Evolutionary conservation across 1,140 invertebrate species (phyloP), one percentile per base, ranked within the genome.

Genomic region (Oreohelix idahoensis): DNA sequence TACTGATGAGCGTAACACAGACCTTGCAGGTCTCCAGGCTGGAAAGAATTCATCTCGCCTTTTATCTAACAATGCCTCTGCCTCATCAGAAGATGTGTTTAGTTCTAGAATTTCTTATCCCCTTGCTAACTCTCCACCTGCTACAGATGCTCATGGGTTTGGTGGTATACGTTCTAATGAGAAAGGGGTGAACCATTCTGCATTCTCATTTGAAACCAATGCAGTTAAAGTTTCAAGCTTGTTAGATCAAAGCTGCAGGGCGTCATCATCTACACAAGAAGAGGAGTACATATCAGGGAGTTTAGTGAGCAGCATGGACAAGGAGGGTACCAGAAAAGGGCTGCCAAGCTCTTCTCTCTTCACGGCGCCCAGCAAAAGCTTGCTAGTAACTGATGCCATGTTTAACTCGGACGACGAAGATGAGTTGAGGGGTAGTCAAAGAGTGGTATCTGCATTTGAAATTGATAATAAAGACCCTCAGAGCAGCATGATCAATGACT

Each of bases 401-500:
- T 82, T 74, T 49, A 74, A 73, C 71, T 74, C 80, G 1, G 53
- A 58, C 53, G 53, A 58, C 10, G 53, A 58, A 5, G 63, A 69
- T 70, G 63, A 79, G 29, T 17, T 58, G 17, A 66, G 36, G 15
- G n/a, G 35, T 23, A 39, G 35, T 8, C 8, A 23, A 35, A 45
- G 45, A 76, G 4, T 45, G 15, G 45, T 76, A 11, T 76, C 79
- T 20, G 11, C 79, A 35, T 82, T 82, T 63, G 38, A 82, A 36
- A 75, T 82, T 39, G 80, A 82, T 45, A 82, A 82, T 75, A 73
- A 66, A 63, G 80, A 82, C 35, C 80, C 80, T 63, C 80, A 82
- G 29, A 82, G 51, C 71, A 82, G 80, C 71, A 82, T 82, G 80
- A 75, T 82, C 35, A 82, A 63, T 75, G 80, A 82, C 36, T 82